Conservation (phyloP, 2,113 vertebrate genomes). For the Prunella fulvescens region DNA sequence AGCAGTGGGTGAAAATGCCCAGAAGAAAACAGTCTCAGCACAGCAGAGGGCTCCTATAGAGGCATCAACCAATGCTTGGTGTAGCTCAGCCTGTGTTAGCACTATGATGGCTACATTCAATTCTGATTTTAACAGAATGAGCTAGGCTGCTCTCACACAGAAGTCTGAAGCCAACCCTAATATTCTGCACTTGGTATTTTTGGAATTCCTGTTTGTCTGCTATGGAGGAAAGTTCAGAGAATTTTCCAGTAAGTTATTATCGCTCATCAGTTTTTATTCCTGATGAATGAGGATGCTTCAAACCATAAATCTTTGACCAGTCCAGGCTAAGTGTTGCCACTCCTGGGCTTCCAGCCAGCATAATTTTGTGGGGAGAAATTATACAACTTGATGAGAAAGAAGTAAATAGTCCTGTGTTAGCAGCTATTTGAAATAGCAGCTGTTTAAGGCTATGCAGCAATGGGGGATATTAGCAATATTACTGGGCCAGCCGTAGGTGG, state of each 20-base stretch:
- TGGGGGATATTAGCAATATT: neutral
- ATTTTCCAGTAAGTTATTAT: conserved; percentile 40
- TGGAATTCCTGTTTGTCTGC: conserved; percentile 25
- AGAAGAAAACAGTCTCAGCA: neutral
- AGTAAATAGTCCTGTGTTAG: conserved; percentile 39
- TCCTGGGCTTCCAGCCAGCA: conserved; percentile 35
- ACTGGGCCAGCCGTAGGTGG: neutral
- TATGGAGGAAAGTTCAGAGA: neutral
- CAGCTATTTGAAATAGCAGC: conserved; percentile 42
- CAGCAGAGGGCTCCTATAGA: neutral
- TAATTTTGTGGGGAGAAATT: conserved; percentile 39
- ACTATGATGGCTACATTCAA: neutral
- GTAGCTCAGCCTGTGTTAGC: neutral
- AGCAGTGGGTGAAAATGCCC: neutral
- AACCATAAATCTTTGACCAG: conserved; percentile 29
- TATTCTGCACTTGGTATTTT: conserved; percentile 12
- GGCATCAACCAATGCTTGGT: neutral
- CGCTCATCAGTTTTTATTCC: conserved; percentile 40
- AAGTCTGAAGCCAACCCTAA: neutral
- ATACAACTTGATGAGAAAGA: conserved; percentile 34
- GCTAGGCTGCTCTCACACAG: neutral
- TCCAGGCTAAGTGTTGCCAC: conserved; percentile 13
- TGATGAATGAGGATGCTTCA: conserved; percentile 5
- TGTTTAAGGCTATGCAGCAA: conserved; percentile 5
- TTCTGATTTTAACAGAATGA: neutral